Conservation (phyloP, 2,113 vertebrate species). For the Ancistrus triradiatus region DNA sequence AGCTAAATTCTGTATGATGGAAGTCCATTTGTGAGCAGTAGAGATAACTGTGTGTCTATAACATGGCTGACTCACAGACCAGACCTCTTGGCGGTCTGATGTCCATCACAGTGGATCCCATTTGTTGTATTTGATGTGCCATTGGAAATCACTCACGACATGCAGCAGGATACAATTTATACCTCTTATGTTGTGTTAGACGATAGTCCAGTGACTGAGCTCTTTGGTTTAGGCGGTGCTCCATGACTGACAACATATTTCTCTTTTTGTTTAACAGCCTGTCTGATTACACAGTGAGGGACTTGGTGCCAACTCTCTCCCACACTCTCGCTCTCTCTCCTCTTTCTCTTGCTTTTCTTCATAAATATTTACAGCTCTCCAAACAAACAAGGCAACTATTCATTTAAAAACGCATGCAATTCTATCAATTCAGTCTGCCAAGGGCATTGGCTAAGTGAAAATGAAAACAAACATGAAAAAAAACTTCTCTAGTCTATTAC, state of each 20-base stretch:
- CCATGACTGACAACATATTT: neutral
- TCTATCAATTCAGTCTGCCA: slow-evolving; percentile 35
- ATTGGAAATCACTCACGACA: no score
- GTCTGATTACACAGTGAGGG: slow-evolving; percentile 6
- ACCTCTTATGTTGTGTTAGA: neutral
- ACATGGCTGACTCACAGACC: no score
- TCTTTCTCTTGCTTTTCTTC: no score
- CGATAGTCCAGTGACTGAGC: no score
- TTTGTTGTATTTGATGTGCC: no score
- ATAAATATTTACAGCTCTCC: slow-evolving; percentile 35
- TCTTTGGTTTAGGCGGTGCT: neutral
- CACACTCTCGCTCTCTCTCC: slow-evolving; percentile 20
- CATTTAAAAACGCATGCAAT: slow-evolving; percentile 31
- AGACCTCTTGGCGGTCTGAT: no score
- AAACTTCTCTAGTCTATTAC: slow-evolving; percentile 1
- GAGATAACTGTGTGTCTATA: no score
- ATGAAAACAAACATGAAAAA: slow-evolving; percentile 36
- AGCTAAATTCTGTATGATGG: no score
- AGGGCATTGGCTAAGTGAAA: slow-evolving; percentile 36
- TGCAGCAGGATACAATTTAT: no score
- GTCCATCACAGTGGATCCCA: no score
- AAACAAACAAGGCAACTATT: slow-evolving; percentile 36
- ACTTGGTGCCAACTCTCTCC: neutral
- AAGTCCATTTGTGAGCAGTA: no score
- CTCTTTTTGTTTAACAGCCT: neutral